Conservation (phyloP, 2,113 vertebrate species). For the Rhegmatorhina hoffmannsi region DNA sequence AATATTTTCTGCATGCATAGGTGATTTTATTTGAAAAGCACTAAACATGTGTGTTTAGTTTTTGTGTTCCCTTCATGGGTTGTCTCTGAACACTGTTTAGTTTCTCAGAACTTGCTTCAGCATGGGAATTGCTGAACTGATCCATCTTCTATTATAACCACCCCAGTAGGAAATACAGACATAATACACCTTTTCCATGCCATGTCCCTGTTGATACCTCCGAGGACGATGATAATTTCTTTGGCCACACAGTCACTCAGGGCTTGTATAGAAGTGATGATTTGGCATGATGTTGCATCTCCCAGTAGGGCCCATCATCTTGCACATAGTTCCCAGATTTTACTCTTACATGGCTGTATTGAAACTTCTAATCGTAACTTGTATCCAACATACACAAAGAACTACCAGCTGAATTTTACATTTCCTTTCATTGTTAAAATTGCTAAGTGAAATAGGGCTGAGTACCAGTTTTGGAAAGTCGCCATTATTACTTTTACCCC, state of each 20-base stretch:
- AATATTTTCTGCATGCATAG: background rate
- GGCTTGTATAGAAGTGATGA: background rate
- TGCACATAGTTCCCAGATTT: background rate
- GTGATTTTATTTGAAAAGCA: background rate
- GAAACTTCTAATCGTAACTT: background rate
- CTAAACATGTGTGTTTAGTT: background rate
- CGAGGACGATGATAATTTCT: background rate
- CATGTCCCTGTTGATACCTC: background rate
- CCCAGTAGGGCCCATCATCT: background rate
- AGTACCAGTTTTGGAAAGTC: background rate
- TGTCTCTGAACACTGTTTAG: background rate
- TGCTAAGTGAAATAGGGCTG: background rate
- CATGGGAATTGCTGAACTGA: background rate
- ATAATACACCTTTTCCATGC: background rate
- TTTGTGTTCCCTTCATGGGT: background rate
- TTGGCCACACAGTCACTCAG: background rate
- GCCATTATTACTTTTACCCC: background rate
- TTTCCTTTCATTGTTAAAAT: background rate
- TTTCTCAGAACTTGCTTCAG: background rate
- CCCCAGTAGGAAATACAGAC: background rate
- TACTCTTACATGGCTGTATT: rapidly evolving
- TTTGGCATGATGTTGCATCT: background rate
- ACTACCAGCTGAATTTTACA: background rate
- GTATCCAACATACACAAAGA: background rate
- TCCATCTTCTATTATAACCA: background rate